Base-by-base conservation (phyloP, 1,140 invertebrate species). In the Littorina saxatilis region DNA sequence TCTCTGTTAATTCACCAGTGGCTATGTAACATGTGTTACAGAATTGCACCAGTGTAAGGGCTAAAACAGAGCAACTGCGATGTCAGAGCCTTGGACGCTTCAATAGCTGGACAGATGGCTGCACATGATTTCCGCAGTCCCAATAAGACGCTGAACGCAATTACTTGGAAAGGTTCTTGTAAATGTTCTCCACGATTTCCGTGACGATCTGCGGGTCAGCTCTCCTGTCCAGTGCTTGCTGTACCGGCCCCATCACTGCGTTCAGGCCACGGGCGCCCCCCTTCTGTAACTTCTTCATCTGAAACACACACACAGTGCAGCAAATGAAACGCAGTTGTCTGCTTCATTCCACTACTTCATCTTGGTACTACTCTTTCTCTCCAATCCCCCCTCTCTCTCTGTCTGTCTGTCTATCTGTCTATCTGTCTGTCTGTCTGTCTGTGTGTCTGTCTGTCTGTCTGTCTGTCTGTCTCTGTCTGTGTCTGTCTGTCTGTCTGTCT, bases 211-310 rank as follows among this genome's bases (percentile, higher is more conserved):
- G 35, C 3, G 32, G 55, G 29, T 78, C 58, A 40, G 55, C 75
- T 9, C 55, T 43, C 9, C 35, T 13, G 75, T 63, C 75, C 32
- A 78, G 75, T 78, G n/a, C 63, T 27, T 63, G 55, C 75, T 78
- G 75, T n/a, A 78, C 75, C n/a, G 75, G 75, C 9, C 75, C 75
- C 55, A 78, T 63, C 37, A 78, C n/a, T 9, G 75, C 15, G n/a
- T 78, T 63, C 7, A 63, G 29, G 40, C 23, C 70, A 27, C 29
- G 7, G 43, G 40, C 50, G 3, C 35, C 55, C 13, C 35, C 52
- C 27, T 78, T 78, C 55, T 29, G 17, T 29, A 78, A 17, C 27
- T 78, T 78, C 75, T 78, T 78, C 75, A 61, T 29, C 75, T 78
- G 75, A 27, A 37, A 29, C 29, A 63, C 37, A 76, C n/a, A 32